Evolutionary conservation across 2,113 vertebrate genomes (phyloP), one percentile per base, ranked within the genome.

Genomic region (Petroica traversi): DNA sequence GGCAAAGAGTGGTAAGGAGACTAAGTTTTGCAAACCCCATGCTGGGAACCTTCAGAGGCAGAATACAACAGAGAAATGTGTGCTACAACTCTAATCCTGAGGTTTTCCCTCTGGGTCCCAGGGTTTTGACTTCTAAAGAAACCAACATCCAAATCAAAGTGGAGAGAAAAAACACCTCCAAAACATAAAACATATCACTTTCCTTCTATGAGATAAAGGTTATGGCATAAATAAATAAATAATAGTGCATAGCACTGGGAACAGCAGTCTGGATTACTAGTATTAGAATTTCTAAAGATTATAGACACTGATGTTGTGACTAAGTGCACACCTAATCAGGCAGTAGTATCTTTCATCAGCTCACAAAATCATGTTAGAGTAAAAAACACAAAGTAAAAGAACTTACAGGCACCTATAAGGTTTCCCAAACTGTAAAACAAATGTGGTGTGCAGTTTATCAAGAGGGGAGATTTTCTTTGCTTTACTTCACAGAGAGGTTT

Each of bases 381-480:
- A 19, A 76, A 68, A 75, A 72, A 34, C 1, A 19, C 28, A 16
- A 77, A 85, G 29, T 7, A 46, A 71, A 82, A 6, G 19, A 72
- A 16, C 8, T 72, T 54, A 33, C 0, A 0, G 40, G 17, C 26
- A 63, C 48, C 48, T 63, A 29, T 34, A 67, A 38, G 1, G 2
- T 58, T 67, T 55, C 52, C 45, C 3, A 1, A 86, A 67, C n/a
- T n/a, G n/a, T n/a, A n/a, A n/a, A n/a, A 45, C 0, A 7, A 48
- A 49, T 63, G 46, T 4, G 11, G 28, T 18, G 17, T 38, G n/a
- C 31, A 55, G 0, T 2, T 34, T 77, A 40, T 51, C n/a, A 79
- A 77, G 41, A 77, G 59, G 14, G 14, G 8, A 38, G 11, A 38
- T 79, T 73, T 84, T 64, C 11, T 72, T 83, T 72, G 41, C 23